A percentile compares a stretch with the other conserved stretches of the same genome.
Evolutionary conservation across 2,113 vertebrate species (phyloP).

Genomic region (Syngnathus typhle): DNA sequence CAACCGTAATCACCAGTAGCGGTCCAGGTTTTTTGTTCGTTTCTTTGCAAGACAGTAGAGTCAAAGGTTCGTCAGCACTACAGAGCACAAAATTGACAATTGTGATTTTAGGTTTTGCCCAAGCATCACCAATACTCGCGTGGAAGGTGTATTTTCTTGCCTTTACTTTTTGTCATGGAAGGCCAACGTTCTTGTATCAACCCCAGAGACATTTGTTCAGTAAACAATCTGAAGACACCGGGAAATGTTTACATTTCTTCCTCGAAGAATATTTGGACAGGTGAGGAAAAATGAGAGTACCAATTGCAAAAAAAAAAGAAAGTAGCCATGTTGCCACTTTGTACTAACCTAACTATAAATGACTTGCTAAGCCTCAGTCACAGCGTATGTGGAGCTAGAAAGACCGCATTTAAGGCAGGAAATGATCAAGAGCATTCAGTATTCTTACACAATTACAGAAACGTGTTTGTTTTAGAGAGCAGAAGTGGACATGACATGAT

Average conservation of each 20-base stretch:
- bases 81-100: neutral
- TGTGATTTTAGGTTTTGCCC: neutral
- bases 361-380: neutral
- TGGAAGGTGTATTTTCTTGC: neutral
- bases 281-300: neutral
- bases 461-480: neutral
- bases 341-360: neutral
- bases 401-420: neutral
- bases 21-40: neutral
- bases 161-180: neutral
- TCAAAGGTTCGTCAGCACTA: neutral
- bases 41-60: neutral
- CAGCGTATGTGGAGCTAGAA: neutral
- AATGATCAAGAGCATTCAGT: neutral
- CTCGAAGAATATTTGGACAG: neutral
- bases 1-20: neutral
- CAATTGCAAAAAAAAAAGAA: neutral
- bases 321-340: neutral
- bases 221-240: neutral
- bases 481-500: neutral
- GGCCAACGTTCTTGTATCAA: neutral
- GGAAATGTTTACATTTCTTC: no score
- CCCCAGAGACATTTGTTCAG: neutral
- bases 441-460: slow-evolving; percentile 4
- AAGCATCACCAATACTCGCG: neutral